These are phyloP conservation scores for Enteromius thamalakanensis DNA, from an alignment of 2,797 vertebrate species.

Conservation along the genomic window DNA sequence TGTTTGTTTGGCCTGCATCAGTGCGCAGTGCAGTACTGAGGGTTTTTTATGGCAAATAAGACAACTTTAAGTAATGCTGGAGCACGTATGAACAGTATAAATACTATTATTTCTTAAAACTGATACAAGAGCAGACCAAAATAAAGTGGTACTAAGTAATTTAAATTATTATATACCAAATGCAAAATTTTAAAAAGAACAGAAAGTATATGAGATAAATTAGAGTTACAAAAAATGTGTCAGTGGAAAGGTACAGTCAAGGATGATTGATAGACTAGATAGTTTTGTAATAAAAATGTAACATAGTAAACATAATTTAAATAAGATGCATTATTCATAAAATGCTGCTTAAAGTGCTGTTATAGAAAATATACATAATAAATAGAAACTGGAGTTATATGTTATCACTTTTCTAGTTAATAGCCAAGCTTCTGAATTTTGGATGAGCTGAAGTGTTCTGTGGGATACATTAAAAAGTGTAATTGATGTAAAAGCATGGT, in stretches of 20 bases:
- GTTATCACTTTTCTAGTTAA: neutral
- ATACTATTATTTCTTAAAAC: neutral
- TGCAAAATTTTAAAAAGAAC: neutral
- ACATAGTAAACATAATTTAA: neutral
- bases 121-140: neutral
- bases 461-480: neutral
- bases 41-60: neutral
- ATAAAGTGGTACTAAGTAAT: neutral
- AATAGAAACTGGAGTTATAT: neutral
- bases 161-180: neutral
- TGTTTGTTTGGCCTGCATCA: neutral
- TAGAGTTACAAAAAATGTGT: neutral
- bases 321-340: neutral
- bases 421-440: neutral
- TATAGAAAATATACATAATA: neutral
- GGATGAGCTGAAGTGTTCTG: neutral
- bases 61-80: neutral
- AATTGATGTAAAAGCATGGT: neutral
- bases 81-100: neutral
- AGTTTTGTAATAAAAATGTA: neutral
- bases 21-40: slow-evolving; percentile 11
- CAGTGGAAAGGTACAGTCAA: neutral
- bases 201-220: neutral
- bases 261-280: neutral
- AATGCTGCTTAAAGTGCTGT: neutral